Conservation (phyloP, 2,888 invertebrate species). For the Rhabditoides inermis region DNA sequence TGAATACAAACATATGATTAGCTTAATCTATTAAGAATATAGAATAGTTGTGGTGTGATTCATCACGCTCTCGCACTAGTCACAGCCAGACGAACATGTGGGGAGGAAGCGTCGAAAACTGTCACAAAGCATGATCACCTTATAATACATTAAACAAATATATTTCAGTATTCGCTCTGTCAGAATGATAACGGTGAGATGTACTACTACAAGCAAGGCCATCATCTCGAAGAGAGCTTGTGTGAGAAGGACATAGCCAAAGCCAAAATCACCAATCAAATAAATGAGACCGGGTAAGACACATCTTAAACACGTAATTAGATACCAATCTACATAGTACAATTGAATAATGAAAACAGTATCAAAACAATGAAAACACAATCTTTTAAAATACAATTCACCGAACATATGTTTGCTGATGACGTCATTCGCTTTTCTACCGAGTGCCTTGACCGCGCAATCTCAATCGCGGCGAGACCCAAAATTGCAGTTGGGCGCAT, state of each 20-base stretch:
- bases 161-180: conserved; percentile 26
- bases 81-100: too few species aligned
- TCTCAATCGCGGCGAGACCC: not conserved
- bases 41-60: too few species aligned
- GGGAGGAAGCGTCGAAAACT: too few species aligned
- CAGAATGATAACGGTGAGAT: conserved; percentile 18
- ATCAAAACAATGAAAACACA: not conserved
- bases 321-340: not conserved
- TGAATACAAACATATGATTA: too few species aligned
- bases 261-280: conserved; percentile 24
- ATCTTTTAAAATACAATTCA: not conserved
- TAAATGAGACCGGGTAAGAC: conserved; percentile 35
- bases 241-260: conserved; percentile 29
- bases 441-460: not conserved
- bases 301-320: conserved; percentile 3
- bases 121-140: not conserved
- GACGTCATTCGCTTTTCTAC: not conserved
- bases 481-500: conserved; percentile 32
- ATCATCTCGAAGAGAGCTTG: conserved; percentile 10
- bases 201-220: conserved; percentile 20
- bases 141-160: conserved; percentile 2
- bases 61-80: too few species aligned
- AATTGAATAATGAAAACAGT: not conserved
- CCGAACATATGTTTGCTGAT: not conserved
- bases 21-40: too few species aligned